phyloP scores from a whole-genome alignment of 1,140 invertebrate species.

The Colletes gigas region DNA sequence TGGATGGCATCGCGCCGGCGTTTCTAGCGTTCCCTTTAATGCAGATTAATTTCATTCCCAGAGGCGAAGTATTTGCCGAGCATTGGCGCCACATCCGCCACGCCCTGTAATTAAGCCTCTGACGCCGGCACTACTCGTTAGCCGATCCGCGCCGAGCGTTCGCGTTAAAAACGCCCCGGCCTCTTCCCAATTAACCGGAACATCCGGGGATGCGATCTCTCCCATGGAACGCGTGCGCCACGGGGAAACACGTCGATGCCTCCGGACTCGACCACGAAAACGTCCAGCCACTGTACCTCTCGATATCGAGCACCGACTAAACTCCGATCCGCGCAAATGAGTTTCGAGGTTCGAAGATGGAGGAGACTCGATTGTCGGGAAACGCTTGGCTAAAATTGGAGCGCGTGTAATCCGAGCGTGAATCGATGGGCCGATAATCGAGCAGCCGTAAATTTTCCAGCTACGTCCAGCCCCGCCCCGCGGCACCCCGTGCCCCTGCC shows the following conservation, averaged over 20 bases:
- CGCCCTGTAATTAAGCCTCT: slow-evolving; percentile 43
- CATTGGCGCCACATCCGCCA: slow-evolving; percentile 44
- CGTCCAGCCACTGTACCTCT: neutral
- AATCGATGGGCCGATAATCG: slow-evolving; percentile 50
- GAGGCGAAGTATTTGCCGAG: slow-evolving; percentile 42
- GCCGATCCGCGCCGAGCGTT: neutral
- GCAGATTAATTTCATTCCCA: slow-evolving; percentile 46
- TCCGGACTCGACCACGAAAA: no score
- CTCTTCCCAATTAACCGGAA: slow-evolving; percentile 38
- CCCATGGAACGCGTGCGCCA: neutral
- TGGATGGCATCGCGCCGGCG: neutral
- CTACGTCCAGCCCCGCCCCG: neutral
- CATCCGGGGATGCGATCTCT: slow-evolving; percentile 11
- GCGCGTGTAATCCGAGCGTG: slow-evolving; percentile 33
- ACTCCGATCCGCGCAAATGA: no score
- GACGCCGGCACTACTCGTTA: slow-evolving; percentile 35
- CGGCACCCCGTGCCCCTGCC: no score
- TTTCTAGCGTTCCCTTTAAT: slow-evolving; percentile 32
- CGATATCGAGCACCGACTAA: no score
- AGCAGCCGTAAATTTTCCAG: slow-evolving; percentile 48
- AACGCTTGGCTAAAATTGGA: neutral
- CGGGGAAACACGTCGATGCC: neutral
- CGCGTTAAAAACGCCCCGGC: slow-evolving; percentile 21
- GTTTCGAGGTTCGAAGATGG: no score
- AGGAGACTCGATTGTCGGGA: no score